Evolutionary conservation across 2,888 invertebrate genomes (phyloP), one percentile per base, ranked within the genome.

Genomic region (Caenorhabditis sp.): DNA sequence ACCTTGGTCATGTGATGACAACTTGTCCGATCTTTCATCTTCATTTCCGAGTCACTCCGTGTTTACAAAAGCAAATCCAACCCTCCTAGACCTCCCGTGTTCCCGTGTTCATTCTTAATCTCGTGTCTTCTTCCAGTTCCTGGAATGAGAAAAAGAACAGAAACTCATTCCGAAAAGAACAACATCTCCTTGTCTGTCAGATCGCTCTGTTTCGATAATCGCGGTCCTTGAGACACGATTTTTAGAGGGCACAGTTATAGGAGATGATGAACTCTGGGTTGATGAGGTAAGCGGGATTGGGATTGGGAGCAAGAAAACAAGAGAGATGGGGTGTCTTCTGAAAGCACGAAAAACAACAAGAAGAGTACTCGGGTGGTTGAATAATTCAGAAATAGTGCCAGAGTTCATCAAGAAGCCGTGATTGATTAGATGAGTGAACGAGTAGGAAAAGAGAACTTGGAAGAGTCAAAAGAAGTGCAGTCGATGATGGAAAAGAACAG

Each of bases 371-470:
- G 55, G 15, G 26, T n/a, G n/a, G n/a, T 1, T 56, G 55, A 56
- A 56, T 56, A 9, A 56, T 56, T 56, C 55, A 56, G n/a, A 56
- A 53, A 56, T n/a, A 56, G 32, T 56, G 55, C 47, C 18, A 18
- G 47, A 56, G 55, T 26, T 37, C 40, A 61, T 44, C 40, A 37
- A 37, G 35, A 58, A 20, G 24, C n/a, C 24, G 18, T 61, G 61
- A 61, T 44, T 37, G 61, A 24, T 37, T 35, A 15, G 24, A 6
- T 40, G 40, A 15, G 9, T 13, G 56, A 26, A 26, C 28, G 28
- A 24, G 4, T 2, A 8, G 20, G 35, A 56, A 50, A 35, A 26
- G 15, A 20, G 18, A 11, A 18, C 3, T 55, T 55, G 47, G 68
- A 28, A 24, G 68, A 44, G 20, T 11, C 24, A 28, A 15, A 22